These are phyloP conservation scores for Dione vanillae DNA, from an alignment of 2,888 invertebrate species.

Conservation along the genomic window DNA sequence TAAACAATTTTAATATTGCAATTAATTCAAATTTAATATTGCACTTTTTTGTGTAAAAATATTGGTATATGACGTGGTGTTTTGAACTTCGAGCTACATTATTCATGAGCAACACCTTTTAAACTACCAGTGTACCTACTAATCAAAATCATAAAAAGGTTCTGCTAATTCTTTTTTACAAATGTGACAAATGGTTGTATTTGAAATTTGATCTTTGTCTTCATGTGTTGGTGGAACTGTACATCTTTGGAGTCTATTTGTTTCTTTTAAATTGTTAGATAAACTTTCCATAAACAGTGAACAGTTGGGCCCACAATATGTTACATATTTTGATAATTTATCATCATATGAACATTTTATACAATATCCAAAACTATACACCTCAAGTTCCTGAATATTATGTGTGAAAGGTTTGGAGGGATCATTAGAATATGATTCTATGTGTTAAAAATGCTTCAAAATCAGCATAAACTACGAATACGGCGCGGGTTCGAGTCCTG, in stretches of 20 bases:
- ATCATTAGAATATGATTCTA: conserved; percentile 46
- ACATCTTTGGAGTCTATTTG: conserved; percentile 39
- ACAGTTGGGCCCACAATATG: conserved; percentile 49
- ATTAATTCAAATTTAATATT: too few species aligned
- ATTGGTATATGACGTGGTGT: conserved; percentile 12
- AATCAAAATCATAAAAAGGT: too few species aligned
- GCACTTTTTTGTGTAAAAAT: conserved; percentile 42
- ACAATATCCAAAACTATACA: conserved; percentile 54
- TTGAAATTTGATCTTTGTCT: conserved; percentile 30
- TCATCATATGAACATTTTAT: conserved; percentile 53
- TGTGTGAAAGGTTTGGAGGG: conserved; percentile 46
- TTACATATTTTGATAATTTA: conserved; percentile 44
- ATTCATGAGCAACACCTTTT: conserved; percentile 10
- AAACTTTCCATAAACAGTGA: conserved; percentile 49
- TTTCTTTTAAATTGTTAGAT: too few species aligned
- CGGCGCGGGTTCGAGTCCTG: too few species aligned
- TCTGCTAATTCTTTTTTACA: conserved; percentile 37
- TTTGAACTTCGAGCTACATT: conserved; percentile 7
- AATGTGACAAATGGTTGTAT: conserved; percentile 42
- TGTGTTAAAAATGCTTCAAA: too few species aligned
- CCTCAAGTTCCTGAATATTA: conserved; percentile 49
- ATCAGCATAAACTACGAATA: too few species aligned
- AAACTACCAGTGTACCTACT: conserved; percentile 8
- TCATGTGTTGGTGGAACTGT: conserved; percentile 32
- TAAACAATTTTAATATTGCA: too few species aligned